Evolutionary conservation across 2,797 vertebrate genomes (phyloP).

Genomic region (Acestrorhynchus altus): DNA sequence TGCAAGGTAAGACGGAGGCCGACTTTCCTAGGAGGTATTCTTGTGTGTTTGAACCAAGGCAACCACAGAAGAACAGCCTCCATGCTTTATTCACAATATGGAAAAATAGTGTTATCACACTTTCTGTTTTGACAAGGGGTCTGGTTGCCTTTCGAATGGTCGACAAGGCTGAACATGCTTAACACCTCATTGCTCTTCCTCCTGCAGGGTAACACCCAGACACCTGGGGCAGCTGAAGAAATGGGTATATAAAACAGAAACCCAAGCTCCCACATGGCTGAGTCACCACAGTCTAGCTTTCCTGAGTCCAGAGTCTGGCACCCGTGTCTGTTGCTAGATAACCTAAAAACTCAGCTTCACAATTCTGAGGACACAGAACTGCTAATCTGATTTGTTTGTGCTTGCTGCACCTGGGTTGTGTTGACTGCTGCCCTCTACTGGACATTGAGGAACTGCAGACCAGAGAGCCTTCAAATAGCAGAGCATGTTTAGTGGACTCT

Average conservation of each 20-base stretch:
- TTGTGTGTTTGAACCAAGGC: not conserved
- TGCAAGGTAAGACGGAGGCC: not conserved
- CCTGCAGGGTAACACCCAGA: slow-evolving; percentile 53
- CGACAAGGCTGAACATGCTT: slow-evolving; percentile 34
- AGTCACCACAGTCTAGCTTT: slow-evolving; percentile 33
- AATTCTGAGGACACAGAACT: not conserved
- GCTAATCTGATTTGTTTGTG: not conserved
- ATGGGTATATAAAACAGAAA: slow-evolving; percentile 46
- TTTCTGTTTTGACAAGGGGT: slow-evolving; percentile 48
- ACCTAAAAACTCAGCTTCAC: not conserved
- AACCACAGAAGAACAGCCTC: slow-evolving; percentile 15
- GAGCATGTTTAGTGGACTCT: not conserved
- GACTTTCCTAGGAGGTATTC: not conserved
- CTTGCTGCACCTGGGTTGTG: not conserved
- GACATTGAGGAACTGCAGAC: not conserved
- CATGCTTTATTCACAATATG: not conserved
- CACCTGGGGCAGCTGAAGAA: slow-evolving; percentile 55
- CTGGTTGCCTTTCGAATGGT: slow-evolving; percentile 39
- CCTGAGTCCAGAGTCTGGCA: no score
- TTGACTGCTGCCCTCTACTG: slow-evolving; percentile 48
- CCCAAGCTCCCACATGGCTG: slow-evolving; percentile 7
- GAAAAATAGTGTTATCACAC: slow-evolving; percentile 14
- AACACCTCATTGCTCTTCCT: slow-evolving; percentile 14
- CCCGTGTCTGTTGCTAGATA: not conserved
- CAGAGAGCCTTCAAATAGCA: not conserved